These are phyloP conservation scores for Xyliphius kryptos DNA, from an alignment of 2,113 vertebrate species.

Conservation along the genomic window DNA sequence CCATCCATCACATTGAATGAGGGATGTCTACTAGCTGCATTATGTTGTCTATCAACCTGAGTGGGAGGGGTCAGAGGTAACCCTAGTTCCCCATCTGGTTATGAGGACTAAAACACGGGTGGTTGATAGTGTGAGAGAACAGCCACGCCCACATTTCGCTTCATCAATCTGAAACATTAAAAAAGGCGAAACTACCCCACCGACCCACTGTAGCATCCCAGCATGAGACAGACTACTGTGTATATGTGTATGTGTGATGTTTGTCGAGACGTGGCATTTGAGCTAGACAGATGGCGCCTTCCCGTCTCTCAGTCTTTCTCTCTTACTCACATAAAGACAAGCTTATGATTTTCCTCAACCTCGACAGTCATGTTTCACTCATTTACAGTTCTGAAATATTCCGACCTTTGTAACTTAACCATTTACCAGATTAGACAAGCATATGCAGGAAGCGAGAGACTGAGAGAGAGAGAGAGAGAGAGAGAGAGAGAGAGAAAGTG, in stretches of 20 bases:
- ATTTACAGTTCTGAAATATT: slow-evolving; percentile 27
- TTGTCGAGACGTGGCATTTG: slow-evolving; percentile 32
- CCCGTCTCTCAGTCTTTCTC: background rate
- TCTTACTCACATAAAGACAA: no score
- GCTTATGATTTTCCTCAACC: no score
- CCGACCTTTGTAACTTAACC: slow-evolving; percentile 32
- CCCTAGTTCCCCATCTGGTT: slow-evolving; percentile 67
- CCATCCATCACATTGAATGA: slow-evolving; percentile 62
- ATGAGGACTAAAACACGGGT: slow-evolving; percentile 37
- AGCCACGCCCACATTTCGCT: slow-evolving; percentile 8
- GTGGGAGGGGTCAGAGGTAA: slow-evolving; percentile 63
- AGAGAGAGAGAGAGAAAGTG: no score
- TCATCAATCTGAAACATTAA: slow-evolving; percentile 19
- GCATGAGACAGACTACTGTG: background rate
- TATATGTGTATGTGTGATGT: slow-evolving; percentile 12
- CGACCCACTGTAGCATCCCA: no score
- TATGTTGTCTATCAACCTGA: slow-evolving; percentile 55
- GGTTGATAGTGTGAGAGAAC: slow-evolving; percentile 38
- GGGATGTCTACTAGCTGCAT: slow-evolving; percentile 45
- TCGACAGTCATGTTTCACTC: no score
- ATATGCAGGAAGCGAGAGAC: no score
- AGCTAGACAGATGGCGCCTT: slow-evolving; percentile 41
- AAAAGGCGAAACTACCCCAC: no score
- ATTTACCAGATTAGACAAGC: slow-evolving; percentile 35
- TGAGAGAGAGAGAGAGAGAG: no score